phyloP scores from a whole-genome alignment of 2,113 vertebrate species.

The Pelecanoides urinatrix region DNA sequence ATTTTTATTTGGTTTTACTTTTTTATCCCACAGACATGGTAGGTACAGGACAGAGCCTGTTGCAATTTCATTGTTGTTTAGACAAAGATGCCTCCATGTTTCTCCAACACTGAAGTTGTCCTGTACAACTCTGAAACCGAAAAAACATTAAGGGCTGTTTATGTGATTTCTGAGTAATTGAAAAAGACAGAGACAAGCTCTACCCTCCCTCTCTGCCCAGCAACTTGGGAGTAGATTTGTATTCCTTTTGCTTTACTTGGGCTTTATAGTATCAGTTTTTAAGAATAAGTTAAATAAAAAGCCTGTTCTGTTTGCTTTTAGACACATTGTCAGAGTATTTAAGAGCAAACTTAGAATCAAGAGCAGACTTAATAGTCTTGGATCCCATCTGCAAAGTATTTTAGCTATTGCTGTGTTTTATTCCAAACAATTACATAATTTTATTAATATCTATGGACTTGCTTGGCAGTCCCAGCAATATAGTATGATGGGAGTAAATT shows the following conservation, averaged over 20 bases:
- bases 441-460: not conserved
- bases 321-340: not conserved
- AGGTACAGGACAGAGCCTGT: not conserved
- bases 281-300: not conserved
- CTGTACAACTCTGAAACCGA: not conserved
- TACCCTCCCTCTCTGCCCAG: not conserved
- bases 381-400: not conserved
- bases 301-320: not conserved
- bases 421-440: not conserved
- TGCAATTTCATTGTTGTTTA: accelerated
- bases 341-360: not conserved
- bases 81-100: not conserved
- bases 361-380: not conserved
- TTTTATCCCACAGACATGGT: not conserved
- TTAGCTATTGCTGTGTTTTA: not conserved
- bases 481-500: not conserved
- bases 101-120: not conserved
- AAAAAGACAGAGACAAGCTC: not conserved
- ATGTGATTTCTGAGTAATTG: not conserved
- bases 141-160: not conserved
- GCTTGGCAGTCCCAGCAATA: not conserved
- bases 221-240: not conserved
- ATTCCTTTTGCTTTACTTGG: not conserved
- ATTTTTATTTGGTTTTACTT: not conserved
- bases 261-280: not conserved